phyloP scores from a whole-genome alignment of 2,888 invertebrate species.

The Gisinianus flammeolus region DNA sequence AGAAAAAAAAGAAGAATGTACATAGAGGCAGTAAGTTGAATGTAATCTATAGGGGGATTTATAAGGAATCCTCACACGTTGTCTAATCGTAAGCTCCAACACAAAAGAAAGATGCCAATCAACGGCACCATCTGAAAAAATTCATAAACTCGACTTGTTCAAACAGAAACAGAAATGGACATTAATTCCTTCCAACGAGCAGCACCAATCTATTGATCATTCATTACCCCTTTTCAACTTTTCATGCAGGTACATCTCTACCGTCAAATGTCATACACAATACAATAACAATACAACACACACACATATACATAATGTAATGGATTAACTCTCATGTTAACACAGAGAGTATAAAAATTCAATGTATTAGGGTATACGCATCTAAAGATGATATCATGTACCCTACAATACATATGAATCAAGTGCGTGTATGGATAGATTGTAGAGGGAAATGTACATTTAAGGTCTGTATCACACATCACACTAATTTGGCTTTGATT shows the following conservation, averaged over 20 bases:
- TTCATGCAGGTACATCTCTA: background rate
- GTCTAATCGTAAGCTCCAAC: background rate
- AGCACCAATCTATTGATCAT: background rate
- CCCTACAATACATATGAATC: too few relatives aligned
- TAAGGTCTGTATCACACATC: background rate
- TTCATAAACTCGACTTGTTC: slow-evolving; percentile 14
- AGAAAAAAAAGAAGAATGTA: too few relatives aligned
- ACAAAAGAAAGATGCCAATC: slow-evolving; percentile 22
- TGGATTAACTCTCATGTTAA: background rate
- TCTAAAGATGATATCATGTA: too few relatives aligned
- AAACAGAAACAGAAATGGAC: background rate
- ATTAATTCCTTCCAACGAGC: slow-evolving; percentile 18
- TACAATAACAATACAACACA: background rate
- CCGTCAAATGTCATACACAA: background rate
- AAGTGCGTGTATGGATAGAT: too few relatives aligned
- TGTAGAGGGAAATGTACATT: background rate
- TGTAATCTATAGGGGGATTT: too few relatives aligned
- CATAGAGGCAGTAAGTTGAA: too few relatives aligned
- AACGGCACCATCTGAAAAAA: slow-evolving; percentile 18
- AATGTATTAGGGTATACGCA: too few relatives aligned
- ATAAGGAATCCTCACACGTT: too few relatives aligned
- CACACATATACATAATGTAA: background rate
- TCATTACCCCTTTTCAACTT: background rate
- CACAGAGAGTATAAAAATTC: too few relatives aligned
- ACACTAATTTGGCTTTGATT: background rate